Percentiles rank a stretch among this genome's conserved stretches.
Conservation (phyloP, 2,113 vertebrate species). For the Gallinago undulata region DNA sequence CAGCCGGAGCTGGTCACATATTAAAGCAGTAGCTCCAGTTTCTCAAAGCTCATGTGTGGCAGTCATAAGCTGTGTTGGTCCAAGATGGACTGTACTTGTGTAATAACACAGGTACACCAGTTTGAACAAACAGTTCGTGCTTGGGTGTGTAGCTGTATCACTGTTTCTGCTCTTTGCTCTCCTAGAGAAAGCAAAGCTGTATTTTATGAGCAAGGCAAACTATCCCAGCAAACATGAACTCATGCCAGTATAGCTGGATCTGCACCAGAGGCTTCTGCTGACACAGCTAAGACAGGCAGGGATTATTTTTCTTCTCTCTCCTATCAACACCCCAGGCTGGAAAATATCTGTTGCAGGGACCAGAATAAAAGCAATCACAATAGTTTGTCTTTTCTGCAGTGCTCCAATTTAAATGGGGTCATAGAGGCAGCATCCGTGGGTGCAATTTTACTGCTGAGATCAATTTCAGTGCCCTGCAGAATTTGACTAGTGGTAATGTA, state of each 20-base stretch:
- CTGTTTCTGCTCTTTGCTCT: neutral
- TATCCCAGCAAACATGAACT: neutral
- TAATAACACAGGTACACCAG: neutral
- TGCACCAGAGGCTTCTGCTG: slow-evolving; percentile 37
- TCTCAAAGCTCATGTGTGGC: neutral
- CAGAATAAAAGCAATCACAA: slow-evolving; percentile 19
- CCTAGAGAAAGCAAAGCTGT: neutral
- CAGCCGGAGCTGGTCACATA: neutral
- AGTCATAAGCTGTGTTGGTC: neutral
- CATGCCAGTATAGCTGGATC: neutral
- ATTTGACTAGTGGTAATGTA: neutral
- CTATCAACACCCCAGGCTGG: neutral
- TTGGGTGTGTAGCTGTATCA: neutral
- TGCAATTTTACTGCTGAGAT: slow-evolving; percentile 5
- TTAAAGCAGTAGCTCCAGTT: neutral
- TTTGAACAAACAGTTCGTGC: rapidly evolving
- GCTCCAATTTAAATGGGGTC: slow-evolving; percentile 34
- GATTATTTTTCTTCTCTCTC: neutral
- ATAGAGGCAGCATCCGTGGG: neutral
- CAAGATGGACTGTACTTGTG: neutral
- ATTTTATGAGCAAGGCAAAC: neutral
- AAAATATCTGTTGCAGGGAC: neutral
- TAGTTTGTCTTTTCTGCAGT: slow-evolving; percentile 6
- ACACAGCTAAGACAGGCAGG: slow-evolving; percentile 1
- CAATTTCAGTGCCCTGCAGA: neutral